A percentile compares a stretch with the other conserved stretches of the same genome.
phyloP scores from a whole-genome alignment of 2,113 vertebrate genomes.

The Neodontobutis hainanensis region DNA sequence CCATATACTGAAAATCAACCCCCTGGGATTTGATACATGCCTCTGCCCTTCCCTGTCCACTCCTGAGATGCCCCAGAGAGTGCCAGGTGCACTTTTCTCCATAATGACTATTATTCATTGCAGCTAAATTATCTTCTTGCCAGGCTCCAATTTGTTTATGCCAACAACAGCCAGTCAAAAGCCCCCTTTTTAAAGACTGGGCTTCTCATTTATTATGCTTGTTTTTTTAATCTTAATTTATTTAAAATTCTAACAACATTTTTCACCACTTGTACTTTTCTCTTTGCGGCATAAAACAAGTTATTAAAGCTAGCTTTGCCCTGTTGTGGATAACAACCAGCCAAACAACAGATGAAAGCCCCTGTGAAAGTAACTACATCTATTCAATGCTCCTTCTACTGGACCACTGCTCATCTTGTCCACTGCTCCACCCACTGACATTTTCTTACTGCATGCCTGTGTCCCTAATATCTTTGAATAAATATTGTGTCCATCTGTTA shows the following conservation, averaged over 20 bases:
- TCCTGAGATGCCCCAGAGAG: constrained; percentile 32
- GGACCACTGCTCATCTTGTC: constrained; percentile 45
- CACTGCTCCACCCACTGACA: constrained; percentile 45
- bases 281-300: constrained; percentile 12
- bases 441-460: constrained; percentile 64
- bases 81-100: constrained; percentile 20
- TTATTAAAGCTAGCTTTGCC: not conserved
- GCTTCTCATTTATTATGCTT: too few species aligned
- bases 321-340: constrained; percentile 12
- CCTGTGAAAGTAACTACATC: constrained; percentile 16
- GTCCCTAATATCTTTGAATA: constrained; percentile 66
- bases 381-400: constrained; percentile 36
- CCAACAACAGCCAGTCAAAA: too few species aligned
- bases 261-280: not conserved
- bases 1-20: constrained; percentile 35
- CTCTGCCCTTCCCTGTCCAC: constrained; percentile 58
- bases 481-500: constrained; percentile 66
- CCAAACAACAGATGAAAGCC: constrained; percentile 36
- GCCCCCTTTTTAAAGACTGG: too few species aligned
- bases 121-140: constrained; percentile 28
- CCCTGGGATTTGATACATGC: constrained; percentile 55
- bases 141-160: constrained; percentile 28
- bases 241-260: not conserved
- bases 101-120: constrained; percentile 31
- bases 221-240: too few species aligned